Base-by-base conservation (phyloP, 1,140 invertebrate species). In the Pseudomyrmex pallidus region DNA sequence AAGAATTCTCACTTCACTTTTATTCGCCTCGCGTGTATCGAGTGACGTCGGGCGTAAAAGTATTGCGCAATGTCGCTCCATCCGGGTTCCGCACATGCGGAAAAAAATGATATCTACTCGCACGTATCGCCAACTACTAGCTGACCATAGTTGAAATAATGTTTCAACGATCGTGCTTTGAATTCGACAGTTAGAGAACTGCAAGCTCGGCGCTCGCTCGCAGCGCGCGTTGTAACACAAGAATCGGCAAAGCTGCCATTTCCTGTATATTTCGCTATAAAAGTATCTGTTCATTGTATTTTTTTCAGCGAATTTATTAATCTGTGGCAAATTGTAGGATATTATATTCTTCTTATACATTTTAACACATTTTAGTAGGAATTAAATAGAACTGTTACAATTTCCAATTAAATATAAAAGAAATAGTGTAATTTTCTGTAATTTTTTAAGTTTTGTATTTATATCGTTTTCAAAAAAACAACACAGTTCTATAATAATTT, bases 1-100 rank as follows among this genome's bases (percentile, higher is more conserved):
- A 76, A 84, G 84, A 85, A 91, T 90, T 91, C 84, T 88, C 88
- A 80, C 83, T 77, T 83, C 54, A 82, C 84, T 87, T 87, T 84
- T 87, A 84, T 87, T 83, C 73, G 68, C 56, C 64, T 84, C 61
- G 77, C 76, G 72, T 70, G 57, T 85, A 56, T 52, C 48, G 70
- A 76, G 90, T 84, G 85, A 89, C 72, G 68, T 88, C 86, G 70
- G 86, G 90, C 89, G 88, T 90, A 66, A 90, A 91, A 90, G 72
- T 52, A 67, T 50, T 74, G 56, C 74, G 48, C 67, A 56, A 67
- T 82, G 85, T 70, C 76, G 35, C 68, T 68, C 82, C 85, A 85
- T 84, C 85, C 12, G 61, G 64, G 68, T 66, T 74, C 72, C 63
- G 70, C 66, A 77, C 83, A 78, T 83, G 86, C 56, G 64, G 64